Base-by-base conservation (phyloP, 2,113 vertebrate species). In the Tor tambroides region DNA sequence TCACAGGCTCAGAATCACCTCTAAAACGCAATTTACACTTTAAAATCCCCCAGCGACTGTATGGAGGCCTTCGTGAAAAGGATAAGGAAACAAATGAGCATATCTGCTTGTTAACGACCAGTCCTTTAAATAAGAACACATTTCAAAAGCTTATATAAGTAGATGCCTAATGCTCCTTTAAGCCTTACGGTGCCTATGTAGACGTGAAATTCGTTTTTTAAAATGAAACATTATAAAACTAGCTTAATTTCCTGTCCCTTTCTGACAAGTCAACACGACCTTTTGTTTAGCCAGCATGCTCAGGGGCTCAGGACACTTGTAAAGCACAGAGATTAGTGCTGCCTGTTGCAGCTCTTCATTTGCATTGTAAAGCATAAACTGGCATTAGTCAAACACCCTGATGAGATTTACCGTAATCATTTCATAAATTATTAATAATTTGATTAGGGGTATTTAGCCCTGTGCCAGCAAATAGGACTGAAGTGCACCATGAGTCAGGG, bases 11-110 rank as follows among this genome's bases (percentile, higher is more conserved):
- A 74, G 32, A 56, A 84, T 84, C 82, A 84, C 69, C 49, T 74
- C 69, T 72, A 28, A 74, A 72, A 84, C 6, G 4, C 49, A 84
- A 84, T 84, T 84, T 74, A 74, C 82, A 84, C 82, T 84, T 84
- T 84, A 74, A 43, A 83, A 51, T 67, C 23, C 61, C 80, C 80
- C 7, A 15, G 15, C 6, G 59, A 46, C 80, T 46, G 38, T 35
- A 51, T 71, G 8, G 63, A 51, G 26, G 63, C 63, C 80, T 54
- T 51, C 15, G 19, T 30, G 23, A 49, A 82, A 65, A 82, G 38
- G 41, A 67, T 82, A 28, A 83, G 80, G 12, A 69, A 83, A 83
- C 43, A 71, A 51, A 67, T 54, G 46, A 78, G 46, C 75, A 78
- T 19, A 26, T 54, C 46, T 54, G 75, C 46, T 78, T 78, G 46